Percentiles rank a stretch among this genome's conserved stretches.
These are phyloP conservation scores for Pangasius larnaudii DNA, from an alignment of 2,797 vertebrate genomes.

Conservation along the genomic window DNA sequence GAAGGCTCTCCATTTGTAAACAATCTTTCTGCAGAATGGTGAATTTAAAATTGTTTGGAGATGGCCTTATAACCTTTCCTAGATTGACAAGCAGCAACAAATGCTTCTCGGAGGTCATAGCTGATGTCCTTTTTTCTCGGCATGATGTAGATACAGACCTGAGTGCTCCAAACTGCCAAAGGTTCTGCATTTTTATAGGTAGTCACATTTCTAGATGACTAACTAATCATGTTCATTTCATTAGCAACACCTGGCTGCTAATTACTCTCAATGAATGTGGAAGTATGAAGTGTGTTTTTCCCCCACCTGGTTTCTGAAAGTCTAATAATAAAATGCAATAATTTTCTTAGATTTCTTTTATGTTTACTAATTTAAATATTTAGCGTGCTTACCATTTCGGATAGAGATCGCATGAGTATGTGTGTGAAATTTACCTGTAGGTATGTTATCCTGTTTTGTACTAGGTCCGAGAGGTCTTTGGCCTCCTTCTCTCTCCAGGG, in stretches of 20 bases:
- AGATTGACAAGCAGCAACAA: neutral
- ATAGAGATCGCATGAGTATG: neutral
- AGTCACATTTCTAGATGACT: neutral
- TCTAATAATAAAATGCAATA: neutral
- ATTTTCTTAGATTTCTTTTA: neutral
- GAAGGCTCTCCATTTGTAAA: no score
- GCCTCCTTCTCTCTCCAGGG: slow-evolving; percentile 88
- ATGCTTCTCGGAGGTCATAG: neutral
- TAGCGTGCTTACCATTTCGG: neutral
- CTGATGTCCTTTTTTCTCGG: neutral
- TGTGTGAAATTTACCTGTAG: slow-evolving; percentile 76
- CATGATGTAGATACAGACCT: neutral
- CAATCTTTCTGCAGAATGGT: no score
- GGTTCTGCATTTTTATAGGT: neutral
- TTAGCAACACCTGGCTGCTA: neutral
- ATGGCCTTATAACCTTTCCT: no score
- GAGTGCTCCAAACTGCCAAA: neutral
- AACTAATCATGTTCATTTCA: neutral
- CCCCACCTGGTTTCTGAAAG: neutral
- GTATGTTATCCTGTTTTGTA: slow-evolving; percentile 86
- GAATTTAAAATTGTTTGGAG: no score
- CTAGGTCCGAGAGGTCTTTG: slow-evolving; percentile 85
- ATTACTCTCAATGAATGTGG: neutral
- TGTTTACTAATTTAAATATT: neutral
- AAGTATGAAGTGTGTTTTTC: neutral